phyloP scores from a whole-genome alignment of 1,140 invertebrate species.

The Lepidurus apus region DNA sequence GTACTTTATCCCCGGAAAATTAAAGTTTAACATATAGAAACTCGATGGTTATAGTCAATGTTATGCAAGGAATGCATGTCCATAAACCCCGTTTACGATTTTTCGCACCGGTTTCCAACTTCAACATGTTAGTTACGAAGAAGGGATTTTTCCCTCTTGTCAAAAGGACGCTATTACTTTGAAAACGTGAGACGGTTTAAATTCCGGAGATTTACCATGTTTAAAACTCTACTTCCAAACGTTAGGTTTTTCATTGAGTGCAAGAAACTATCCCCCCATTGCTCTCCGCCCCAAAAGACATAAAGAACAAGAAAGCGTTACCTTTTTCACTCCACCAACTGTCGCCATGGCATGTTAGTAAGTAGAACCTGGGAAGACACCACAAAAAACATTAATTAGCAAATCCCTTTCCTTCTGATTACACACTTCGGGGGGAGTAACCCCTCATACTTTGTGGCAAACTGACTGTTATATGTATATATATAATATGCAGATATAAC shows the following conservation, averaged over 20 bases:
- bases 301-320: slow-evolving; percentile 5
- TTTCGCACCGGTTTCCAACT: neutral
- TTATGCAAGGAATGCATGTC: neutral
- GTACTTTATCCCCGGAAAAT: neutral
- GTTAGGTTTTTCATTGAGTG: neutral
- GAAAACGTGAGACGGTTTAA: slow-evolving; percentile 3
- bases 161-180: neutral
- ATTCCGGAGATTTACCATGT: neutral
- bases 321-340: slow-evolving; percentile 8
- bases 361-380: slow-evolving; percentile 8
- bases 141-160: neutral
- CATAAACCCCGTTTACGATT: slow-evolving; percentile 4
- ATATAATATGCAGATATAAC: too few species aligned
- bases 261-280: neutral
- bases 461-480: neutral
- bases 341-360: slow-evolving; percentile 21
- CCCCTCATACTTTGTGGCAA: neutral
- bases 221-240: neutral
- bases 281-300: neutral
- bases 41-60: neutral
- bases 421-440: neutral
- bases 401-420: neutral
- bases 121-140: neutral
- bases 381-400: neutral
- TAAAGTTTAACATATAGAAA: neutral